phyloP scores from a whole-genome alignment of 2,888 invertebrate genomes.

The Drosophila testacea region DNA sequence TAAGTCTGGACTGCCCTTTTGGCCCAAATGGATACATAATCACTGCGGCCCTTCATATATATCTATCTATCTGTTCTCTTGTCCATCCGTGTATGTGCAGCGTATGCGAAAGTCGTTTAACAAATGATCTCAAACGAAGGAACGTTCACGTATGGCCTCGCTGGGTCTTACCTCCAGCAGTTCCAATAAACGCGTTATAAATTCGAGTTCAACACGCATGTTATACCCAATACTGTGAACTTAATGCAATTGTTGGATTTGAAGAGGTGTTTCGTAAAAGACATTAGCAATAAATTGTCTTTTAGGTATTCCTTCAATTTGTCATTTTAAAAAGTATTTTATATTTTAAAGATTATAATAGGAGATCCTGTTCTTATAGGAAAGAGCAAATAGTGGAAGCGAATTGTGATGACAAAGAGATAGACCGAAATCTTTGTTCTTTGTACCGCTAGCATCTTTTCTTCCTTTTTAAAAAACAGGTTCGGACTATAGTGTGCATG shows the following conservation, averaged over 20 bases:
- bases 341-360: too few species aligned
- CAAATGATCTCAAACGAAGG: conserved; percentile 18
- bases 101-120: conserved; percentile 47
- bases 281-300: not conserved
- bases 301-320: not conserved
- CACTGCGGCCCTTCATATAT: not conserved
- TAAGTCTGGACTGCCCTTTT: not conserved
- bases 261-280: not conserved
- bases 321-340: not conserved
- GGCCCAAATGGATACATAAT: conserved; percentile 10
- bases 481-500: too few species aligned
- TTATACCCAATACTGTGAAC: conserved; percentile 22
- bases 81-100: not conserved
- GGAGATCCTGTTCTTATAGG: too few species aligned
- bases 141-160: conserved; percentile 15
- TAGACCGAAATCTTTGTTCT: too few species aligned
- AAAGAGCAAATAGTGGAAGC: too few species aligned
- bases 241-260: not conserved
- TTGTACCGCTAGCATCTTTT: too few species aligned
- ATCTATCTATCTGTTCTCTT: not conserved
- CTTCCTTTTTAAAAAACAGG: too few species aligned
- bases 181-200: conserved; percentile 4
- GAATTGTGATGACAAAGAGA: too few species aligned
- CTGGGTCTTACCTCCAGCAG: conserved; percentile 31
- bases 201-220: not conserved